Evolutionary conservation across 2,113 vertebrate species (phyloP).

Genomic region (Euleptes europaea): DNA sequence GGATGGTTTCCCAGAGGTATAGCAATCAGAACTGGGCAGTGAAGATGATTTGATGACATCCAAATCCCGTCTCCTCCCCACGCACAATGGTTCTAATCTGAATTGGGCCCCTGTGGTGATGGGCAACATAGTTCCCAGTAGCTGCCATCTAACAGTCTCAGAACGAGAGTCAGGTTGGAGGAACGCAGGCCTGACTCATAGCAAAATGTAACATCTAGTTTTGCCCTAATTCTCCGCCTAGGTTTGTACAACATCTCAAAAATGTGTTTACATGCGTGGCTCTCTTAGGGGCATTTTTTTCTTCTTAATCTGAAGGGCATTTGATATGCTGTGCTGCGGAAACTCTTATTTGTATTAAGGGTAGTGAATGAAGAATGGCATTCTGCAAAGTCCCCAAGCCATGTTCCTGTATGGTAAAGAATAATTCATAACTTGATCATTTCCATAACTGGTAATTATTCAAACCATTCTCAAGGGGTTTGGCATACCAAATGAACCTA

Average conservation of each 20-base stretch:
- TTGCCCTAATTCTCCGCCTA: neutral
- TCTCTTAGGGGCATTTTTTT: neutral
- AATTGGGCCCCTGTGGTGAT: too few relatives aligned
- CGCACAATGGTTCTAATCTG: too few relatives aligned
- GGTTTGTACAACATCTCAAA: neutral
- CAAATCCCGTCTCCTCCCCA: neutral
- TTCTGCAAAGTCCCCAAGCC: constrained; percentile 51
- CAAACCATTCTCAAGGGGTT: constrained; percentile 62
- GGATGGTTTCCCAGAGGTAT: neutral
- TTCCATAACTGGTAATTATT: constrained; percentile 67
- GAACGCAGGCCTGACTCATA: too few relatives aligned
- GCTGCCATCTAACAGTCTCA: too few relatives aligned
- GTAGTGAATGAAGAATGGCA: constrained; percentile 55
- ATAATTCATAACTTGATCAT: constrained; percentile 70
- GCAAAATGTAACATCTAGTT: too few relatives aligned
- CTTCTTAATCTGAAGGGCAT: constrained; percentile 34
- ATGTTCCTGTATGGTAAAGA: constrained; percentile 61
- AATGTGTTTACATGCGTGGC: neutral
- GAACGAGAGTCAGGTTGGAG: too few relatives aligned
- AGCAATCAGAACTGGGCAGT: neutral
- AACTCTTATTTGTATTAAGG: constrained; percentile 52
- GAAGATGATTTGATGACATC: neutral
- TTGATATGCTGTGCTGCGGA: constrained; percentile 33
- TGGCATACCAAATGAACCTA: constrained; percentile 59
- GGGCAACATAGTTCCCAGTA: too few relatives aligned